Percentiles rank a stretch among this genome's conserved stretches.
phyloP scores from a whole-genome alignment of 2,797 vertebrate genomes.

The Ficedula albicollis region DNA sequence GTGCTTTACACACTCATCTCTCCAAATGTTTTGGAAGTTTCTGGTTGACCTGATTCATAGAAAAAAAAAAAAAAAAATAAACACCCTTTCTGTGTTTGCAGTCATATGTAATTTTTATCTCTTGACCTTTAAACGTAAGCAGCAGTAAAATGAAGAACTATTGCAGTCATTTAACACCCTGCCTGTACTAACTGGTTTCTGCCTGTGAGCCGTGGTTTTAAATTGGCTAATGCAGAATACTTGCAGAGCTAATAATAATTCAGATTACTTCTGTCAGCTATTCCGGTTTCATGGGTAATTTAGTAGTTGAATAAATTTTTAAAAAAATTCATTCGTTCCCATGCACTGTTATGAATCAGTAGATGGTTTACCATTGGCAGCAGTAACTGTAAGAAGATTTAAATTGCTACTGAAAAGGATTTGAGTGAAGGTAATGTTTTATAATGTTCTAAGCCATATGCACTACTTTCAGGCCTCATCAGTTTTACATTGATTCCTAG shows the following conservation, averaged over 20 bases:
- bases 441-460: conserved; percentile 99
- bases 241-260: conserved; percentile 95
- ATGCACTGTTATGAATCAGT: conserved; percentile 94
- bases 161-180: conserved; percentile 83
- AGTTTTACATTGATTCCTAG: conserved; percentile 99
- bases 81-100: conserved; percentile 79
- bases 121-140: conserved; percentile 85
- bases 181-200: conserved; percentile 84
- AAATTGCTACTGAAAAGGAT: conserved; percentile 97
- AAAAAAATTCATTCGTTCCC: conserved; percentile 98
- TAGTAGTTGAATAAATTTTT: conserved; percentile 99
- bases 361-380: conserved; percentile 89
- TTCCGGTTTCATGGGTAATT: conserved; percentile 99
- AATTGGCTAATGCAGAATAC: conserved; percentile 87
- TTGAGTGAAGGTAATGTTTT: conserved; percentile 99
- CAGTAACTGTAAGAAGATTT: conserved; percentile 96
- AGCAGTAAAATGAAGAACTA: conserved; percentile 85
- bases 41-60: conserved; percentile 66
- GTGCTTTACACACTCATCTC: neutral
- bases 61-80: conserved; percentile 55
- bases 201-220: conserved; percentile 84
- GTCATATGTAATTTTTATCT: conserved; percentile 84
- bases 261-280: conserved; percentile 99
- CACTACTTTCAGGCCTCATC: conserved; percentile 99
- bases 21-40: conserved; percentile 71